phyloP scores from a whole-genome alignment of 2,888 invertebrate genomes.

The Empis stercorea region DNA sequence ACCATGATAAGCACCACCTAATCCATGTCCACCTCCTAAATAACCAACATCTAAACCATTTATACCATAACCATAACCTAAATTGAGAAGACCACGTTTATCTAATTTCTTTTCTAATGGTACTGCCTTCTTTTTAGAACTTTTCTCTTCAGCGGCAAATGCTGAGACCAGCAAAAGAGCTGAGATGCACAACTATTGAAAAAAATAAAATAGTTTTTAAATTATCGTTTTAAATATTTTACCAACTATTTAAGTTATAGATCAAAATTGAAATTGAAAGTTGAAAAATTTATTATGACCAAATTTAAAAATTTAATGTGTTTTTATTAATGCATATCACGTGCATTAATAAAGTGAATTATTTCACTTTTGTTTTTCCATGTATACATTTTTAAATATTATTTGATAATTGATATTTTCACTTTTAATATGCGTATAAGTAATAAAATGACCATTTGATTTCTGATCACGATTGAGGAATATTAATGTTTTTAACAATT shows the following conservation, averaged over 20 bases:
- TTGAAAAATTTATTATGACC: neutral
- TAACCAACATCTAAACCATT: slow-evolving; percentile 63
- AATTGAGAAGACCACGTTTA: slow-evolving; percentile 65
- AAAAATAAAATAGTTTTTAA: slow-evolving; percentile 4
- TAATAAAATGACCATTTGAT: too few species aligned
- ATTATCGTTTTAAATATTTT: too few species aligned
- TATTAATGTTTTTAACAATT: too few species aligned
- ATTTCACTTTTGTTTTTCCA: too few species aligned
- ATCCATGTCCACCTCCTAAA: slow-evolving; percentile 47
- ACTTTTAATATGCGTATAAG: too few species aligned
- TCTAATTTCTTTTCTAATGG: slow-evolving; percentile 64
- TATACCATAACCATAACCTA: slow-evolving; percentile 69
- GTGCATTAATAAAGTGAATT: too few species aligned
- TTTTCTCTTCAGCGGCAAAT: slow-evolving; percentile 54
- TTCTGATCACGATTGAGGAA: too few species aligned
- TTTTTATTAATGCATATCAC: too few species aligned
- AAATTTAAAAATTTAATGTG: neutral
- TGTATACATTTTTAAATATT: too few species aligned
- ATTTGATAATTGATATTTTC: too few species aligned
- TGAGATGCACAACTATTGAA: slow-evolving; percentile 52
- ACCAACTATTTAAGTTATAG: too few species aligned
- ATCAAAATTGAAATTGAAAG: neutral
- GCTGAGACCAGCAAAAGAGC: slow-evolving; percentile 61
- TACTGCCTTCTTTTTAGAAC: slow-evolving; percentile 42
- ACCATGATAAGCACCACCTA: slow-evolving; percentile 41